Conservation (phyloP, 2,113 vertebrate genomes). For the Bos indicus region DNA sequence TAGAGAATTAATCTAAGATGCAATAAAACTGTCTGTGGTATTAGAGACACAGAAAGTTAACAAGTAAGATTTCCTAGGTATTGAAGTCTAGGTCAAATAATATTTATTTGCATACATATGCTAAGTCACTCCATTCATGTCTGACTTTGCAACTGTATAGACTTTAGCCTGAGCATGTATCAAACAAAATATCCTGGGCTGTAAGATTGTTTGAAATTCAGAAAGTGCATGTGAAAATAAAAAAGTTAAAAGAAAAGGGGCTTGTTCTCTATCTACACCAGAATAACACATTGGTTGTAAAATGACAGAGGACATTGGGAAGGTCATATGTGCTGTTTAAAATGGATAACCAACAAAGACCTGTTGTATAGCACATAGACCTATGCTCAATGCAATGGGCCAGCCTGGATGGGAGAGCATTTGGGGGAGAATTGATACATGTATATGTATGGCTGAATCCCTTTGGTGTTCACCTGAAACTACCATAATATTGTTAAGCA, state of each 20-base stretch:
- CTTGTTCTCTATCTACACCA: background rate
- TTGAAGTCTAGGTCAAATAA: background rate
- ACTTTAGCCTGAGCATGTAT: fast-evolving
- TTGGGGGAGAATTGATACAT: background rate
- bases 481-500: background rate
- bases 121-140: background rate
- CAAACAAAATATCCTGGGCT: background rate
- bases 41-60: background rate
- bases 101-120: background rate
- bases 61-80: background rate
- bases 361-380: background rate
- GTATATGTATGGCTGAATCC: background rate
- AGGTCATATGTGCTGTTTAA: background rate
- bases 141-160: background rate
- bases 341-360: background rate
- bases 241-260: background rate
- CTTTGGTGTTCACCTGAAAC: background rate
- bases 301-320: background rate
- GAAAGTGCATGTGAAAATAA: background rate
- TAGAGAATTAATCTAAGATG: background rate
- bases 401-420: fast-evolving
- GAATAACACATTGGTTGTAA: background rate
- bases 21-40: background rate
- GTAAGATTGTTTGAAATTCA: background rate
- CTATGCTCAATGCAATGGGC: background rate